Evolutionary conservation across 2,888 invertebrate genomes (phyloP), one percentile per base, ranked within the genome.

Genomic region (Eumacrocentrus americanus): DNA sequence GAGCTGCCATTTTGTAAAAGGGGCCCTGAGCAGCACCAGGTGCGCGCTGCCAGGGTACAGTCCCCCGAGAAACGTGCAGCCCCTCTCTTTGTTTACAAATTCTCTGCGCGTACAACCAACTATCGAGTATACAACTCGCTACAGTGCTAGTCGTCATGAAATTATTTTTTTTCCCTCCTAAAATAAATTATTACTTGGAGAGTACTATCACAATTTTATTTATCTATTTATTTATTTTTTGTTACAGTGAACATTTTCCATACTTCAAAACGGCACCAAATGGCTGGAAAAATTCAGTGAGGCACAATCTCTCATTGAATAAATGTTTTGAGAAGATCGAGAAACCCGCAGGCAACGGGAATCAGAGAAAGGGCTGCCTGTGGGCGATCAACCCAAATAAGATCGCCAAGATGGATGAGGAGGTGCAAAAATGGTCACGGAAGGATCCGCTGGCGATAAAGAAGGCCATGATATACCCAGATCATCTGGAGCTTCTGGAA

Each of bases 301-400:
- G 98, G 69, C 98, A 98, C 81, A 98, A 98, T 83, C 84, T 98
- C 70, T 97, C 96, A 68, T 82, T 98, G 71, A 98, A 98, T 83
- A 98, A 98, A 83, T 98, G 98, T 83, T 98, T 98, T 81, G 96
- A 96, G 77, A 98, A 98, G 82, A 96, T 98, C 65, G 97, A 98
- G 77, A 94, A 96, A 72, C 96, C 96, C 0, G 91, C 92, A 0
- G 90, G 91, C 46, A 93, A 92, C 79, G 92, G 92, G 23, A 88
- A 89, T 72, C 92, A 94, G 81, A 85, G 93, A 67, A 92, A 91
- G 81, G 92, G 92, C 14, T 98, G 97, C 75, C 84, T 98, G 69
- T 98, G 98, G 98, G 95, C 95, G 7, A 92, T 98, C 88, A 96
- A 96, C 83, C 97, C 97, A 0, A 89, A 91, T 11, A 97, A 97